Conservation (phyloP, 2,113 vertebrate species). For the Lycaon pictus region DNA sequence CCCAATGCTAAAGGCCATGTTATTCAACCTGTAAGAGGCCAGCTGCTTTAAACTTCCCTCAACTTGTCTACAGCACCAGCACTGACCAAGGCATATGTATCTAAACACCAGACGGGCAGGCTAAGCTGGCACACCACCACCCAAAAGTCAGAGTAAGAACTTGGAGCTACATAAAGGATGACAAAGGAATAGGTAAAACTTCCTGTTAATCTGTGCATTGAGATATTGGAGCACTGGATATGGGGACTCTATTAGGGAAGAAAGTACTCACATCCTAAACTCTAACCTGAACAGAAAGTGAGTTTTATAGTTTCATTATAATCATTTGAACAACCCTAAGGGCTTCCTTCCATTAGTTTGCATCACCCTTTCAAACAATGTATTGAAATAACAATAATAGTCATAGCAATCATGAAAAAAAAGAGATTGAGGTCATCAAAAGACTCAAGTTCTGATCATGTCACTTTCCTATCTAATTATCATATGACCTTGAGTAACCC, state of each 20-base stretch:
- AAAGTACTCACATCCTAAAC: neutral
- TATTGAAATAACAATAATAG: neutral
- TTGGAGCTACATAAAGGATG: neutral
- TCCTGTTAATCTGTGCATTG: neutral
- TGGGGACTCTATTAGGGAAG: neutral
- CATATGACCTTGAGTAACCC: neutral
- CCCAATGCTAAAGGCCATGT: neutral
- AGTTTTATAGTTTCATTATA: neutral
- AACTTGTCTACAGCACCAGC: neutral
- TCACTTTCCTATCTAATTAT: neutral
- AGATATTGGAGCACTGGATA: neutral
- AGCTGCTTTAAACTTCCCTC: neutral
- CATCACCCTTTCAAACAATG: neutral
- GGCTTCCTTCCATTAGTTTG: neutral
- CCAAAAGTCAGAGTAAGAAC: neutral
- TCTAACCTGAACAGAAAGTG: neutral
- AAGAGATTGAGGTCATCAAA: neutral
- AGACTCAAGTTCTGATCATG: neutral
- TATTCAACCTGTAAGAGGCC: neutral
- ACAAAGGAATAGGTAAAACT: neutral
- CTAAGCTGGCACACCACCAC: neutral
- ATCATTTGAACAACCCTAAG: neutral
- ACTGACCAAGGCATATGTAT: no score
- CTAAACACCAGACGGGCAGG: neutral
- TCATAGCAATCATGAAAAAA: neutral